phyloP scores from a whole-genome alignment of 2,113 vertebrate genomes.

The Aepyceros melampus region DNA sequence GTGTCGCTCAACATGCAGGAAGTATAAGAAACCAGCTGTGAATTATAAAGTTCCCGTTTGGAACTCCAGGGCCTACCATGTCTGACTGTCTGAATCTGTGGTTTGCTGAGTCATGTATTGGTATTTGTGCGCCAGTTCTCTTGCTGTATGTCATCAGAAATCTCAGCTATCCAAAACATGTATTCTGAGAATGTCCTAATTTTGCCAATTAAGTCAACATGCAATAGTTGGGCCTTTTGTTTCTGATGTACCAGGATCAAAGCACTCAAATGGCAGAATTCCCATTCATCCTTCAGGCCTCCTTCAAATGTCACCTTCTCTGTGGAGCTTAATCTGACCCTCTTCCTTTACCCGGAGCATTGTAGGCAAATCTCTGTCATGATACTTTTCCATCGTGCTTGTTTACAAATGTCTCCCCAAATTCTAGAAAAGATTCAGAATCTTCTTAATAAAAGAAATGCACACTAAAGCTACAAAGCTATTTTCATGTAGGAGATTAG shows the following conservation, averaged over 20 bases:
- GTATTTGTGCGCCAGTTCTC: neutral
- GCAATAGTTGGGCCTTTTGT: neutral
- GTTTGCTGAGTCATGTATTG: neutral
- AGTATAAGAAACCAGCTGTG: neutral
- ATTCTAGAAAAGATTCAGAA: neutral
- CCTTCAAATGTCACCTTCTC: neutral
- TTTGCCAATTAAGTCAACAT: neutral
- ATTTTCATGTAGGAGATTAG: neutral
- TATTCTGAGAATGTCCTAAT: neutral
- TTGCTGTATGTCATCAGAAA: neutral
- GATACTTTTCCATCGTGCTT: neutral
- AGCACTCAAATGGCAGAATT: neutral
- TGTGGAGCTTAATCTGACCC: neutral
- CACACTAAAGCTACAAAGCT: neutral
- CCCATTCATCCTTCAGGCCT: neutral
- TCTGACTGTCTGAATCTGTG: neutral
- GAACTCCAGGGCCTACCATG: too few relatives aligned
- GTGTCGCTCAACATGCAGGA: slow-evolving; percentile 35
- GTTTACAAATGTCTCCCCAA: neutral
- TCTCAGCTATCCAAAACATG: neutral
- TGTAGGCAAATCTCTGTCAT: neutral
- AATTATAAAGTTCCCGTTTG: neutral
- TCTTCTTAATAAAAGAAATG: neutral
- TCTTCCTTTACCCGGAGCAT: neutral
- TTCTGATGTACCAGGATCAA: neutral